These are phyloP conservation scores for Ips nitidus DNA, from an alignment of 1,140 invertebrate species.

Conservation along the genomic window DNA sequence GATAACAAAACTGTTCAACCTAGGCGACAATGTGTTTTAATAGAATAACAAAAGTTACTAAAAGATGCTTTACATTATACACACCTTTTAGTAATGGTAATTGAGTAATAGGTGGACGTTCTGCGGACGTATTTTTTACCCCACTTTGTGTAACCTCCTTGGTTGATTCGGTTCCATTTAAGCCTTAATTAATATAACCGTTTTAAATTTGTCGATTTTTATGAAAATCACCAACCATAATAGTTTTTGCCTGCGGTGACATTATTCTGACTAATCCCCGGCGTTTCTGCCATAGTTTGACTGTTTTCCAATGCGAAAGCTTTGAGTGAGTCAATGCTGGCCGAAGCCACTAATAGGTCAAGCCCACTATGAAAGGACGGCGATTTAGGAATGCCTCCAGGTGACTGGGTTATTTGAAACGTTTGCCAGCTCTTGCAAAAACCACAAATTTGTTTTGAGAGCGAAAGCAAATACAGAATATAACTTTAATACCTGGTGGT, in stretches of 20 bases:
- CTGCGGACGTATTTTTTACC: background rate
- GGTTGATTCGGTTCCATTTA: background rate
- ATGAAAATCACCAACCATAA: conserved; percentile 22
- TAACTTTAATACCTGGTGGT: conserved; percentile 25
- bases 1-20: too few relatives aligned
- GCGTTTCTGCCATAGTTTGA: conserved; percentile 20
- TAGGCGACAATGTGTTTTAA: too few relatives aligned
- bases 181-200: conserved; percentile 7
- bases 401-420: conserved; percentile 32
- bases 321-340: conserved; percentile 55
- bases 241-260: conserved; percentile 18
- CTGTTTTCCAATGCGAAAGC: conserved; percentile 42
- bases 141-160: too few relatives aligned
- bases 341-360: conserved; percentile 67
- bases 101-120: conserved; percentile 16
- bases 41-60: too few relatives aligned
- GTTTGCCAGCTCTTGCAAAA: conserved; percentile 30
- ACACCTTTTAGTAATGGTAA: conserved; percentile 23
- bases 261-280: conserved; percentile 20
- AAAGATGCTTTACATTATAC: too few relatives aligned
- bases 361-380: conserved; percentile 81
- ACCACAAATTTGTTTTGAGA: background rate
- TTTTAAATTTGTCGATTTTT: background rate
- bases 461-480: background rate
- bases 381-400: conserved; percentile 75